These are phyloP conservation scores for Cerceris rybyensis DNA, from an alignment of 2,888 invertebrate genomes.

Conservation along the genomic window DNA sequence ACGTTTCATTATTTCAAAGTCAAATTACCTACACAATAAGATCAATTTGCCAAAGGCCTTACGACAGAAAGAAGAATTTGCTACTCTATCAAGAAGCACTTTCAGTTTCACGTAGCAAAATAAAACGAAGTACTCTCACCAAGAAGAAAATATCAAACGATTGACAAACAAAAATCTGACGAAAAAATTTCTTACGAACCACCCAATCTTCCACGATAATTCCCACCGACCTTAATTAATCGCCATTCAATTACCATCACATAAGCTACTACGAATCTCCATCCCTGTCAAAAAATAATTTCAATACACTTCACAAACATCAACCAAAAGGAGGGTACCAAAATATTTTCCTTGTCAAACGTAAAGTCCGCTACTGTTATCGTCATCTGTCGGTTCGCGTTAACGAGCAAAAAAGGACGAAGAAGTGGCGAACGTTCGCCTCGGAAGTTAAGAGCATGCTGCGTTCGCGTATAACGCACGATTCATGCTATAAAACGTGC, in stretches of 20 bases:
- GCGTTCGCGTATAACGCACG: conserved; percentile 16
- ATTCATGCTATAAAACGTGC: conserved; percentile 25
- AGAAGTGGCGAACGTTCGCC: background rate
- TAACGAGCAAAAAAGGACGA: conserved; percentile 38
- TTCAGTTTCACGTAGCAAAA: background rate
- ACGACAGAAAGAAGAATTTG: too few species aligned
- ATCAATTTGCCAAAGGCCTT: too few species aligned
- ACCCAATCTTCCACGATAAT: too few species aligned
- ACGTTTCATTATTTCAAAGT: too few species aligned
- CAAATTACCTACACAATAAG: too few species aligned
- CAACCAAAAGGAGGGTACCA: background rate
- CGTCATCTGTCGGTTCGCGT: conserved; percentile 2
- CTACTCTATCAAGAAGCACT: too few species aligned
- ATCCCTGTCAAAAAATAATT: too few species aligned
- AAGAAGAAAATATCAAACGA: too few species aligned
- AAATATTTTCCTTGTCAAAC: background rate
- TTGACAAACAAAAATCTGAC: background rate
- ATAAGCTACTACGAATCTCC: background rate
- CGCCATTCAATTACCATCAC: background rate
- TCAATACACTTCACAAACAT: background rate
- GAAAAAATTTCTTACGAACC: background rate
- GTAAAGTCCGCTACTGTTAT: background rate
- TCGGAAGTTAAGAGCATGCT: conserved; percentile 24
- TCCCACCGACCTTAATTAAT: too few species aligned
- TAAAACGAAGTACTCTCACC: background rate